phyloP scores from a whole-genome alignment of 2,113 vertebrate genomes.

The Bubo scandiacus region DNA sequence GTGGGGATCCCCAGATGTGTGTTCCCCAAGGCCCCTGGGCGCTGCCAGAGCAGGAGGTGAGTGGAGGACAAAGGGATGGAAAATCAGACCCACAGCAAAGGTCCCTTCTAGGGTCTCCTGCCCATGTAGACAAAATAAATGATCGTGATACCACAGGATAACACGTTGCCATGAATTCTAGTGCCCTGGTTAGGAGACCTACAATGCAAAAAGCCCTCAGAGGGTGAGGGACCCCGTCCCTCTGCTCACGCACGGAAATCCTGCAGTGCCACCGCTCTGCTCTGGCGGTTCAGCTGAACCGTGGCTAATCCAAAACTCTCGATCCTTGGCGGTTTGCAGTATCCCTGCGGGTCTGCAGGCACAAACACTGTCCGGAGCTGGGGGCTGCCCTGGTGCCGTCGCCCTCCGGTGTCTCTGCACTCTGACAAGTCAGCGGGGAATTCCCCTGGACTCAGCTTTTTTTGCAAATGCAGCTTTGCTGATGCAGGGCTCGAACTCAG shows the following conservation, averaged over 20 bases:
- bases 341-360: background rate
- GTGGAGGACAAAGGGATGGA: no score
- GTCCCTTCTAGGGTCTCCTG: background rate
- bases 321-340: background rate
- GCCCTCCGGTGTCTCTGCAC: rapidly evolving
- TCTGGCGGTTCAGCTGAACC: no score
- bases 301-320: background rate
- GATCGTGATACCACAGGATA: background rate
- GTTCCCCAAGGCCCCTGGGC: background rate
- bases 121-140: background rate
- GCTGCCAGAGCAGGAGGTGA: background rate
- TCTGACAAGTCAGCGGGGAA: background rate
- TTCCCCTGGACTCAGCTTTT: no score
- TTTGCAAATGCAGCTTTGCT: background rate
- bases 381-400: background rate
- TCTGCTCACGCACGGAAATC: no score
- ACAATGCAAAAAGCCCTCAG: background rate
- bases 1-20: background rate
- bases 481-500: background rate
- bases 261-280: background rate
- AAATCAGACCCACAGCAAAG: background rate
- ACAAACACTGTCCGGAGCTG: background rate
- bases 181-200: background rate
- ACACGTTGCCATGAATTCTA: background rate
- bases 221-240: rapidly evolving